Percentiles rank a stretch among this genome's conserved stretches.
Evolutionary conservation across 1,140 invertebrate genomes (phyloP).

Genomic region (Hyphantria cunea): DNA sequence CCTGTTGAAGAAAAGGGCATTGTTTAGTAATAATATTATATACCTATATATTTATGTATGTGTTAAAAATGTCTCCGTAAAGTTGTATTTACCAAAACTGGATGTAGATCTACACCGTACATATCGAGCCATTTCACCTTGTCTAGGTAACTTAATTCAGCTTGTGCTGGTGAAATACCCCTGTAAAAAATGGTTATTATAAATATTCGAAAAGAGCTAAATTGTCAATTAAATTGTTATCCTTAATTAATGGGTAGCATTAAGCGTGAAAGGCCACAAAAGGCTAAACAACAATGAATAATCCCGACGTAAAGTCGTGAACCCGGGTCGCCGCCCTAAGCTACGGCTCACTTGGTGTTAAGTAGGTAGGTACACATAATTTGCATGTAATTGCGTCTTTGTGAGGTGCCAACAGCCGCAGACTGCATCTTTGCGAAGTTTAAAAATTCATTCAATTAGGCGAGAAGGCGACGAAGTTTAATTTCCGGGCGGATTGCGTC

Average conservation of each 20-base stretch:
- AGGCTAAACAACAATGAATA: constrained; percentile 56
- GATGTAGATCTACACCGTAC: constrained; percentile 97
- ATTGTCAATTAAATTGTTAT: constrained; percentile 49
- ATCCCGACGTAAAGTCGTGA: constrained; percentile 36
- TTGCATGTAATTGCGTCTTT: constrained; percentile 78
- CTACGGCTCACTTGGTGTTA: constrained; percentile 47
- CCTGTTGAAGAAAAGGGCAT: constrained; percentile 82
- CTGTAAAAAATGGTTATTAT: constrained; percentile 64
- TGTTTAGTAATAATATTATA: constrained; percentile 8
- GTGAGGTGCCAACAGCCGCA: constrained; percentile 50
- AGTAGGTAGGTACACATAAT: constrained; percentile 69
- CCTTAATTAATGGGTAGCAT: constrained; percentile 50
- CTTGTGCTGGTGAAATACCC: constrained; percentile 83
- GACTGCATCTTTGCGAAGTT: constrained; percentile 68
- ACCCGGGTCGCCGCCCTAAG: constrained; percentile 28
- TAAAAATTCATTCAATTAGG: constrained; percentile 77
- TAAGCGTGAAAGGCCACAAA: constrained; percentile 43
- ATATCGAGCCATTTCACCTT: constrained; percentile 98
- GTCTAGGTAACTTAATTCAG: constrained; percentile 95
- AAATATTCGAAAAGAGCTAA: constrained; percentile 26
- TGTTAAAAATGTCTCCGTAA: neutral
- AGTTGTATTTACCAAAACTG: constrained; percentile 79
- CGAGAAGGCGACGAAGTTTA: constrained; percentile 62
- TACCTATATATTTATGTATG: too few species aligned
- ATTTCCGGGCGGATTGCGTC: constrained; percentile 51